A percentile compares a stretch with the other conserved stretches of the same genome.
These are phyloP conservation scores for Plebejus argus DNA, from an alignment of 2,888 invertebrate species.

Conservation along the genomic window DNA sequence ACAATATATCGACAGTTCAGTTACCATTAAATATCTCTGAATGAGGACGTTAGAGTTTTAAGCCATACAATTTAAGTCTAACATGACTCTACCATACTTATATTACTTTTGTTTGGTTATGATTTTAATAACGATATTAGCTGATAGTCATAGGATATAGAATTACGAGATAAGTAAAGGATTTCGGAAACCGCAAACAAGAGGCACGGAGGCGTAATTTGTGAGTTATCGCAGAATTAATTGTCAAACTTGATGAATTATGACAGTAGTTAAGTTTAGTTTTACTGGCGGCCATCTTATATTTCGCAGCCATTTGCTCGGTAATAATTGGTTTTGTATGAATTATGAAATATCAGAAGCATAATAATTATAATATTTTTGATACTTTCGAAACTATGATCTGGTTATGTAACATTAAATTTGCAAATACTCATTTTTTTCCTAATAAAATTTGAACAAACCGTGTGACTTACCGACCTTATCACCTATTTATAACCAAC, in stretches of 20 bases:
- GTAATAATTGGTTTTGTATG: not conserved
- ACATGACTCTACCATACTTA: not conserved
- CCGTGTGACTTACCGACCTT: too few species aligned
- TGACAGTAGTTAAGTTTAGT: slow-evolving; percentile 4
- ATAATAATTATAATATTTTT: too few species aligned
- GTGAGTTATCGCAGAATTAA: slow-evolving; percentile 24
- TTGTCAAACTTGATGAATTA: slow-evolving; percentile 19
- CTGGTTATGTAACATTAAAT: too few species aligned
- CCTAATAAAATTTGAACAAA: too few species aligned
- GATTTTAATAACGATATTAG: not conserved
- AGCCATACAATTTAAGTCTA: too few species aligned
- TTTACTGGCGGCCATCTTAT: not conserved
- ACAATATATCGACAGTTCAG: too few species aligned
- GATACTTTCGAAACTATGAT: too few species aligned
- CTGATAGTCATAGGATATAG: not conserved
- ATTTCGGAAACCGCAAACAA: not conserved
- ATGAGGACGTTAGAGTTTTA: too few species aligned
- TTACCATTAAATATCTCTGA: too few species aligned
- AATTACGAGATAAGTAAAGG: not conserved
- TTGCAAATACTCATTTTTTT: too few species aligned
- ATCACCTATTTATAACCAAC: too few species aligned
- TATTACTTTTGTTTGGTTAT: not conserved
- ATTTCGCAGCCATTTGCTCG: not conserved
- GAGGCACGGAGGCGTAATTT: not conserved
- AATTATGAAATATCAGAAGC: not conserved